Conservation (phyloP, 2,888 invertebrate species). For the Epistrophella euchroma region DNA sequence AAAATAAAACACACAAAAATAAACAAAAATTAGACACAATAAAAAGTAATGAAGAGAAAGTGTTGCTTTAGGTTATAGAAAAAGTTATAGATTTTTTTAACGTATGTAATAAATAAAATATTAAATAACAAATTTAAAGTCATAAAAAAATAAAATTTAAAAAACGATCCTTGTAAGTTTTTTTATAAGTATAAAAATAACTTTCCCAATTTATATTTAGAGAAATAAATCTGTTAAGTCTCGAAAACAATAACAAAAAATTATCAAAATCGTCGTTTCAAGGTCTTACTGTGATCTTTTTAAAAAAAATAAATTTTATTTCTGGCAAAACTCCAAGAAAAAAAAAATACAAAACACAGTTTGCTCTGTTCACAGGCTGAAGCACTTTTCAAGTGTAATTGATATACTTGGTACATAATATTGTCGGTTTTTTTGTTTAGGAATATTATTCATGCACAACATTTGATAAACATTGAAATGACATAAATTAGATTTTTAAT, state of each 20-base stretch:
- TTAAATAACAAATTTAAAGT: neutral
- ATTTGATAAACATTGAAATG: constrained; percentile 1
- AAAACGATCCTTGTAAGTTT: neutral
- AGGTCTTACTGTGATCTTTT: constrained; percentile 56
- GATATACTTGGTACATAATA: constrained; percentile 3
- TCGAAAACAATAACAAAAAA: neutral
- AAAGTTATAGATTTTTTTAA: too few relatives aligned
- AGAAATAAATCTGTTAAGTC: neutral
- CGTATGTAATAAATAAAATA: neutral
- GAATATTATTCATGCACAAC: constrained; percentile 44
- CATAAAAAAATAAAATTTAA: neutral
- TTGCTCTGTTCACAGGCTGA: neutral
- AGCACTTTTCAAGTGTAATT: neutral
- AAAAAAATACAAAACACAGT: neutral
- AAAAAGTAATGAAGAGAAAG: neutral
- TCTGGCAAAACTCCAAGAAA: constrained; percentile 40
- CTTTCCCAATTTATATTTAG: neutral
- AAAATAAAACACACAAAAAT: constrained; percentile 37
- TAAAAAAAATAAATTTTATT: constrained; percentile 41
- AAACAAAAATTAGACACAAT: constrained; percentile 51
- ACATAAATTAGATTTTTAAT: constrained; percentile 69
- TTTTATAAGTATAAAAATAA: neutral
- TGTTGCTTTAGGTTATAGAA: neutral
- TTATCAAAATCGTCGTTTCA: constrained; percentile 25
- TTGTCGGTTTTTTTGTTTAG: neutral